Evolutionary conservation across 2,888 invertebrate genomes (phyloP), one percentile per base, ranked within the genome.

Genomic region (Synanthedon vespiformis): DNA sequence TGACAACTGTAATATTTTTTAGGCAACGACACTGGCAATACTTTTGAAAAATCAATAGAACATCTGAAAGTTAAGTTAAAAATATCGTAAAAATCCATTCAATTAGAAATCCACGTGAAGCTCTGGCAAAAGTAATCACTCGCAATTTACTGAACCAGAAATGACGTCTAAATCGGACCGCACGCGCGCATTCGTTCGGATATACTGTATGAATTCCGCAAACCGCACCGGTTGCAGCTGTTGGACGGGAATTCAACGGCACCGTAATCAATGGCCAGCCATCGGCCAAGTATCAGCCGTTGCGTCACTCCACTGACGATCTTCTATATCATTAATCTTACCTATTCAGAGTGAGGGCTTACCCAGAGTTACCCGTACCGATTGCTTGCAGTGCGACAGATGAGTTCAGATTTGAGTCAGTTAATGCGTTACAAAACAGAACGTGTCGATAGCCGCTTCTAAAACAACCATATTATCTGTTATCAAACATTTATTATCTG

Each of bases 241-340:
- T 52, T 44, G 41, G n/a, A 40, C 13, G 34, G 27, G 50, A 22
- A 50, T 50, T 40, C 53, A 55, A 57, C 53, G 56, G 57, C 56
- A 56, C 60, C 58, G 58, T 66, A 70, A 69, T 74, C 68, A 72
- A 68, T 65, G 62, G 64, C 63, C 60, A 61, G 64, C 65, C 57
- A 62, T 62, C 62, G 61, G 59, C 57, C 59, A 61, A 65, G 62
- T 64, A 64, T 64, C 64, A 61, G 61, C 58, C 63, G 58, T 61
- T 56, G 61, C 68, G 67, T 70, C 69, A 65, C 68, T 67, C 63
- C 64, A 60, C 65, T 60, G 65, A 62, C 68, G 61, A 65, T 62
- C 64, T 67, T 68, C 61, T 57, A 67, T 58, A 63, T 70, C 67
- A 78, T 78, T 78, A 75, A 80, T 78, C 78, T 78, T 78, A 78